These are phyloP conservation scores for Catharus bicknelli DNA, from an alignment of 2,113 vertebrate species.

Conservation along the genomic window DNA sequence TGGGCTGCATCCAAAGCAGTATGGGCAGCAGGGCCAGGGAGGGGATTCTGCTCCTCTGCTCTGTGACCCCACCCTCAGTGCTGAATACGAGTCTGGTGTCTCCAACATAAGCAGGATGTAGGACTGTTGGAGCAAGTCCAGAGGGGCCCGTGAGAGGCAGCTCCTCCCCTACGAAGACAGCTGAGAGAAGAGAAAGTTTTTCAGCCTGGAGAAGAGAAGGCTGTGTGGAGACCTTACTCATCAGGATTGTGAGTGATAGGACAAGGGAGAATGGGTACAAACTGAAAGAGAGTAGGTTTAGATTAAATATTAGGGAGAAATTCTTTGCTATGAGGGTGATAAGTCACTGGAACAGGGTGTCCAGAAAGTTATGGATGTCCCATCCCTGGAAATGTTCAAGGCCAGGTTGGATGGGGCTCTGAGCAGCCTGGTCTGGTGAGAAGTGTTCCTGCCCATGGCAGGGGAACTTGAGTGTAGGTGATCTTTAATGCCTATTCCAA, in stretches of 20 bases:
- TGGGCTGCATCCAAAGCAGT: background rate
- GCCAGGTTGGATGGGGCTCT: background rate
- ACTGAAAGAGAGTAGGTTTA: background rate
- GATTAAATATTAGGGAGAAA: background rate
- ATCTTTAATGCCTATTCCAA: background rate
- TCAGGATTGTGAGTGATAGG: background rate
- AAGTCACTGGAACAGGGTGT: background rate
- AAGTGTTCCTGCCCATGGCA: background rate
- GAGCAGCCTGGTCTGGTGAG: background rate
- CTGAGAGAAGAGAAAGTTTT: background rate
- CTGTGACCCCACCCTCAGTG: background rate
- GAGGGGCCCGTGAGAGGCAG: background rate
- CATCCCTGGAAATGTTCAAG: background rate
- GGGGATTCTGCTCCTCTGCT: background rate
- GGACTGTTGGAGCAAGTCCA: background rate
- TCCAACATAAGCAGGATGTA: background rate
- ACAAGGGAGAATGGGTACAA: background rate
- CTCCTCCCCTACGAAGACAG: background rate
- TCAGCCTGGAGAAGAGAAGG: background rate
- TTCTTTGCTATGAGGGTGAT: background rate
- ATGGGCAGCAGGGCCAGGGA: fast-evolving
- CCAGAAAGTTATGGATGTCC: background rate
- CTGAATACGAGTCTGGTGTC: background rate
- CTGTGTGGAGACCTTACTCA: background rate
- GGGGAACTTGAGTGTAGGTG: background rate